Evolutionary conservation across 2,888 invertebrate genomes (phyloP), one percentile per base, ranked within the genome.

Genomic region (Himalopsyche tibetana): DNA sequence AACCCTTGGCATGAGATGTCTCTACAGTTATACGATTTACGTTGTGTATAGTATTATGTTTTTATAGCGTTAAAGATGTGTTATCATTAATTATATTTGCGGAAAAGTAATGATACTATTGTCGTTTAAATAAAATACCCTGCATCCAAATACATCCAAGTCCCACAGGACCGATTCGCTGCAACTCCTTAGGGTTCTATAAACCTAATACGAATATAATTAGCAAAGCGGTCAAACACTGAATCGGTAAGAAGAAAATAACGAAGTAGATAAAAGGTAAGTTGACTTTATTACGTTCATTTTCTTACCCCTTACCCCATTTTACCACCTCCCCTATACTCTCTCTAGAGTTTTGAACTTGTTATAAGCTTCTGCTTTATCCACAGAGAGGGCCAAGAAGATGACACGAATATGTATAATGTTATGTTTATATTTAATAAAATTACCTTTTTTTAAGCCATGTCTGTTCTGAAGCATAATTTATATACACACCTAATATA

Each of bases 201-300:
- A 63, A 63, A 63, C 19, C 28, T 63, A 63, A 63, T 63, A 63
- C 63, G 63, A 63, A 63, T 63, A 63, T 63, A 63, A 63, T 63
- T 63, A 63, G 63, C 63, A 63, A 19, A 63, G 63, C 63, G 63
- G 63, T 28, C 28, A 63, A 63, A 63, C 63, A 19, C 51, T 51
- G 51, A 51, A 51, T 51, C 51, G 51, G 63, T 19, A 80, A 17
- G 80, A 42, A 28, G 80, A 80, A 42, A 38, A 80, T 86, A 86
- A 86, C 82, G 84, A 83, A 84, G 80, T 81, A 83, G 83, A 86
- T 83, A 84, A 86, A 86, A 83, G 80, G 84, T 86, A 86, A 86
- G 84, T 81, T 86, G 84, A 86, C 86, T 86, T 86, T 86, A 86
- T 86, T 86, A 84, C 56, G 86, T 84, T 86, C 86, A 84, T 86